Evolutionary conservation across 2,113 vertebrate genomes (phyloP).

Genomic region (Coregonus clupeaformis): DNA sequence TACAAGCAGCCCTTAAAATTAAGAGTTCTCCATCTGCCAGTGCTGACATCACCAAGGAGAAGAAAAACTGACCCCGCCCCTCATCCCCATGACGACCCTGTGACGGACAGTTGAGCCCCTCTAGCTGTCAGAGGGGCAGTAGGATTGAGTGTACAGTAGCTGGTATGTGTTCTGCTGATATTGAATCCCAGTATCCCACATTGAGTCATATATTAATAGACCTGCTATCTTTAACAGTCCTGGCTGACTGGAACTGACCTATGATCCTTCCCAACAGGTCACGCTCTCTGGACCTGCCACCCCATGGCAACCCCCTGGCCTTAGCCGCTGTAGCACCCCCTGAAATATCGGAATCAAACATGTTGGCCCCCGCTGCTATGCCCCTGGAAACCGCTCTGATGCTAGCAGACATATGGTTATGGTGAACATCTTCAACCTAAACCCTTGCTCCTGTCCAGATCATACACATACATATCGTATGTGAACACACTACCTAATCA

Average conservation of each 20-base stretch:
- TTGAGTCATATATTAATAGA: conserved; percentile 4
- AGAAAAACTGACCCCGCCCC: neutral
- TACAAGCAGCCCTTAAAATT: neutral
- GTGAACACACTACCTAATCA: too few species aligned
- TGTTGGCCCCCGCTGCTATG: too few species aligned
- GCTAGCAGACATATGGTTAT: too few species aligned
- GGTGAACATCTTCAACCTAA: too few species aligned
- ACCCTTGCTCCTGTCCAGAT: too few species aligned
- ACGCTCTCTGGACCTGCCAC: neutral
- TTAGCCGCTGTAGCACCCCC: too few species aligned
- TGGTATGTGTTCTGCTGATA: conserved; percentile 2
- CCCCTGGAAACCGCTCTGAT: too few species aligned
- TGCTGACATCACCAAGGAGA: neutral
- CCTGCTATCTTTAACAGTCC: conserved; percentile 3
- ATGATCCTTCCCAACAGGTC: neutral
- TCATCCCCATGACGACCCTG: neutral
- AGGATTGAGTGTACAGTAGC: neutral
- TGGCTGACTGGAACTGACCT: neutral
- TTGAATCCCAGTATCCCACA: neutral
- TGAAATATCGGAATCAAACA: too few species aligned
- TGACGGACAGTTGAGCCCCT: conserved; percentile 3
- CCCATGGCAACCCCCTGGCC: too few species aligned
- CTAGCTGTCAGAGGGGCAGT: neutral
- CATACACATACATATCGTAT: too few species aligned
- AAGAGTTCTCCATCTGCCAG: neutral